phyloP scores from a whole-genome alignment of 2,113 vertebrate species.

The Vicugna pacos region DNA sequence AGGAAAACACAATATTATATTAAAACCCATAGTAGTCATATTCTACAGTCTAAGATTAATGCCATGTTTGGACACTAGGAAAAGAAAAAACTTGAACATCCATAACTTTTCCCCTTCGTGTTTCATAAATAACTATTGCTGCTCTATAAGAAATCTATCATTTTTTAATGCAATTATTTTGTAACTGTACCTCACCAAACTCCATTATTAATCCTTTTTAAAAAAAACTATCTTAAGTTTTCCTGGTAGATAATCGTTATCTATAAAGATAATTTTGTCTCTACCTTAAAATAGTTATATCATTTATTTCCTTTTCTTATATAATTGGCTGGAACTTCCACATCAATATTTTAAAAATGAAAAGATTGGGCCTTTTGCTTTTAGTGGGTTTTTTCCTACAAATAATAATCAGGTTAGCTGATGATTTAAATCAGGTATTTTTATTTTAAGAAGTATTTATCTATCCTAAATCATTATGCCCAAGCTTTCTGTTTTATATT shows the following conservation, averaged over 20 bases:
- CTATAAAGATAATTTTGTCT: slow-evolving; percentile 43
- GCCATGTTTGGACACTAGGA: not conserved
- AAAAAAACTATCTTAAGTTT: not conserved
- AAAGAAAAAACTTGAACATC: not conserved
- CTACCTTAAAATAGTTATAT: not conserved
- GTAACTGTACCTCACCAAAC: not conserved
- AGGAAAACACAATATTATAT: not conserved
- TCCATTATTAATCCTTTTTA: not conserved
- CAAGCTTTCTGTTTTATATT: slow-evolving; percentile 37
- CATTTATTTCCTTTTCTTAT: slow-evolving; percentile 52
- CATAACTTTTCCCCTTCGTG: not conserved
- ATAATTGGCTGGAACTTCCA: slow-evolving; percentile 35
- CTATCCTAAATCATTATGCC: not conserved
- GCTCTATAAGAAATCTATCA: not conserved
- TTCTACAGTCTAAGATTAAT: slow-evolving; percentile 24
- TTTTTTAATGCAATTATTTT: slow-evolving; percentile 19
- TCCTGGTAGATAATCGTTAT: slow-evolving; percentile 37
- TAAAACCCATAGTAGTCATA: not conserved
- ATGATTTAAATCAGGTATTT: not conserved
- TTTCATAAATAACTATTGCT: slow-evolving; percentile 15
- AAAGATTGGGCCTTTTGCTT: not conserved
- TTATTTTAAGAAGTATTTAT: not conserved
- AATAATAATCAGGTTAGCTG: slow-evolving; percentile 9
- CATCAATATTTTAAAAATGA: slow-evolving; percentile 12
- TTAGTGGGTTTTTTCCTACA: not conserved